These are phyloP conservation scores for Enoplolaimus lenunculus DNA, from an alignment of 2,888 invertebrate species.

Conservation along the genomic window DNA sequence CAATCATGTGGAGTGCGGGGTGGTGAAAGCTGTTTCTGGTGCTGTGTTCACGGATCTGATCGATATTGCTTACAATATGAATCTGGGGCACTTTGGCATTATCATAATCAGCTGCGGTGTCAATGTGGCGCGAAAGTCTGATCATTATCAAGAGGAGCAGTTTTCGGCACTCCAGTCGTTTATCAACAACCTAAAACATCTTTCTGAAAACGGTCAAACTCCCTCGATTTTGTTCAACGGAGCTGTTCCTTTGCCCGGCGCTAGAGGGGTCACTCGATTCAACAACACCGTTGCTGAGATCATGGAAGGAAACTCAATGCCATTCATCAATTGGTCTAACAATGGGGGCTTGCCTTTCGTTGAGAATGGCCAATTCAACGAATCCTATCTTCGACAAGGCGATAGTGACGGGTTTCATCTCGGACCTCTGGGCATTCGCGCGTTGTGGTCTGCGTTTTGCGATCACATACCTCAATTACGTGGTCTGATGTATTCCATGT, in stretches of 20 bases:
- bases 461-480: neutral
- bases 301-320: neutral
- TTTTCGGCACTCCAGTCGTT: neutral
- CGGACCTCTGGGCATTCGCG: neutral
- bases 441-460: neutral
- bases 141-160: neutral
- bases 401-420: neutral
- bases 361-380: neutral
- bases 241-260: neutral
- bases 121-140: neutral
- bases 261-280: neutral
- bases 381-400: neutral
- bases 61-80: neutral
- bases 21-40: constrained; percentile 1
- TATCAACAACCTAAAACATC: neutral
- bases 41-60: neutral
- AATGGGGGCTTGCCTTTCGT: neutral
- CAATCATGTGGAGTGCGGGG: neutral
- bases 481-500: neutral
- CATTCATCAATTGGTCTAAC: neutral
- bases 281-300: neutral
- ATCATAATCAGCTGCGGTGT: constrained; percentile 5
- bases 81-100: neutral
- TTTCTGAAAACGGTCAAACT: neutral
- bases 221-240: neutral